Percentiles rank a stretch among this genome's conserved stretches.
These are phyloP conservation scores for Cryptus viduatorius DNA, from an alignment of 2,888 invertebrate genomes.

Conservation along the genomic window DNA sequence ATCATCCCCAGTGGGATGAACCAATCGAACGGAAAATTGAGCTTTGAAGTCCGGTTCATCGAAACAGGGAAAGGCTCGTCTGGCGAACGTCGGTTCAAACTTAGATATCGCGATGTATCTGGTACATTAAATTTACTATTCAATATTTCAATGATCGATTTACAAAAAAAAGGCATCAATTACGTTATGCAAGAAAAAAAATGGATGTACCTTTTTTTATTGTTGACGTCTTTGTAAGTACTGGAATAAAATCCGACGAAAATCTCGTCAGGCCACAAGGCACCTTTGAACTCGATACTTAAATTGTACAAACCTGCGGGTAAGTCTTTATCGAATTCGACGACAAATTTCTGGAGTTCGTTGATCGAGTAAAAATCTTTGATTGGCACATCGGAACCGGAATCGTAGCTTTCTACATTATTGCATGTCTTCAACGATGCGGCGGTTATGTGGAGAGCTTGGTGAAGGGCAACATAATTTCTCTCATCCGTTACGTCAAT, in stretches of 20 bases:
- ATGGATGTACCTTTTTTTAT: conserved; percentile 77
- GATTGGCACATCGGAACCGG: conserved; percentile 72
- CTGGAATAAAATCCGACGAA: conserved; percentile 88
- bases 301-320: conserved; percentile 84
- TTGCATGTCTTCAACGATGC: conserved; percentile 81
- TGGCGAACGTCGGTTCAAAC: conserved; percentile 97
- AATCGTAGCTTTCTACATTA: conserved; percentile 69
- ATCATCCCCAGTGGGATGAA: conserved; percentile 88
- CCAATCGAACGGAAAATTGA: conserved; percentile 91
- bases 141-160: conserved; percentile 50
- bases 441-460: conserved; percentile 85
- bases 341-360: conserved; percentile 78
- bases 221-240: conserved; percentile 84
- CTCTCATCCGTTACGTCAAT: conserved; percentile 85
- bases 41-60: conserved; percentile 98
- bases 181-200: not conserved
- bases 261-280: conserved; percentile 86
- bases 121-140: conserved; percentile 78
- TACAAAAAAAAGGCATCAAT: too few species aligned
- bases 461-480: conserved; percentile 85
- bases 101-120: conserved; percentile 95
- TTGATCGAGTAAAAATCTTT: conserved; percentile 72
- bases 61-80: conserved; percentile 97
- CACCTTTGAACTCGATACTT: conserved; percentile 86
- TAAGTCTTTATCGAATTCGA: conserved; percentile 76